Evolutionary conservation across 2,113 vertebrate species (phyloP), one percentile per base, ranked within the genome.

Genomic region (Caretta caretta): DNA sequence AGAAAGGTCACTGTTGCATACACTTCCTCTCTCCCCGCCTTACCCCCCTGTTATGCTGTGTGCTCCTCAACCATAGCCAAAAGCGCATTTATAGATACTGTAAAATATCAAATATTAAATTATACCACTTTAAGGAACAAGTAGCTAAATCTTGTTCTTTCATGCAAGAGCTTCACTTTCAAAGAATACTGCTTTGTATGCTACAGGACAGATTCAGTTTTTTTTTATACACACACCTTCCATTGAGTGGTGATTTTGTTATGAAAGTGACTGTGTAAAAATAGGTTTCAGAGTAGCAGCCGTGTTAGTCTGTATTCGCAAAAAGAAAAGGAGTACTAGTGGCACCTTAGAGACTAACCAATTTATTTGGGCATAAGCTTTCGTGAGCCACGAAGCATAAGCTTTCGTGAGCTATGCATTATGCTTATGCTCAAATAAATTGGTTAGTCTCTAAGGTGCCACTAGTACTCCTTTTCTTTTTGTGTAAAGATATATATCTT

Each of bases 91-190:
- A 17, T 65, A 65, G 62, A 31, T 65, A 65, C 31, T 65, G 69
- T 1, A 10, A 80, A 83, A 42, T 86, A 83, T 79, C 79, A 88
- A 51, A 25, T 75, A 42, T 75, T 27, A 90, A 93, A 69, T 87
- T 50, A 17, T 93, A 65, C 82, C 91, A 89, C 50, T 72, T 95
- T 92, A 90, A 93, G 89, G 87, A 90, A 84, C n/a, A 69, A 89
- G 27, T 84, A 86, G 81, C 31, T 95, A 83, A 49, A 75, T 82
- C 90, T 62, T 80, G n/a, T 38, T 92, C 72, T 85, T 93, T 69
- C 81, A 48, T 90, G 93, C 86, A 59, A 51, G 59, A 93, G 20
- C 80, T 90, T 91, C 90, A 89, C 7, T 2, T 88, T 89, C 6
- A 75, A 75, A 42, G 16, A 20, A 11, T n/a, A 69, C 29, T 35